Conservation (phyloP, 2,888 invertebrate species). For the Hirtodrosophila alboralis region DNA sequence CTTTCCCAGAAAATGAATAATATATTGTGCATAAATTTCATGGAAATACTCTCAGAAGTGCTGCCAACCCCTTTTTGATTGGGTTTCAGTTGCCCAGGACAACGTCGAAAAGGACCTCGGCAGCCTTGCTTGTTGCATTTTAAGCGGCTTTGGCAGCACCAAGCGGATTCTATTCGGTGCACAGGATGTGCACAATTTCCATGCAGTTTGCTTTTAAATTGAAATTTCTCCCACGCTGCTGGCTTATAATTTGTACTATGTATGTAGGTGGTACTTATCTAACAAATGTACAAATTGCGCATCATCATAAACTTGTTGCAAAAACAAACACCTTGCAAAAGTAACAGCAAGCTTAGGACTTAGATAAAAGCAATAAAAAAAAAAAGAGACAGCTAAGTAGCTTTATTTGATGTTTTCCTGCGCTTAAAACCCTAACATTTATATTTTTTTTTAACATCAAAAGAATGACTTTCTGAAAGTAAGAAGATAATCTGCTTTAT, state of each 20-base stretch:
- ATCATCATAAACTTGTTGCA: neutral
- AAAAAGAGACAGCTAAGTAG: constrained; percentile 12
- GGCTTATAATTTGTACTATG: too few relatives aligned
- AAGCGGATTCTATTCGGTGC: constrained; percentile 28
- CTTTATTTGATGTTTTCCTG: constrained; percentile 11
- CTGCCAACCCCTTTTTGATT: constrained; percentile 7
- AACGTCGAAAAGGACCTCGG: constrained; percentile 24
- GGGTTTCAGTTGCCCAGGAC: constrained; percentile 12
- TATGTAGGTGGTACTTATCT: constrained; percentile 34
- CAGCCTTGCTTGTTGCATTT: constrained; percentile 1
- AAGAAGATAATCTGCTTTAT: too few relatives aligned
- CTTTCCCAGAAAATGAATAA: constrained; percentile 48
- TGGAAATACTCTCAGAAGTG: constrained; percentile 33
- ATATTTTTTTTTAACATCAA: too few relatives aligned
- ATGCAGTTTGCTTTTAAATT: constrained; percentile 53
- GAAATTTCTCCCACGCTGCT: constrained; percentile 26
- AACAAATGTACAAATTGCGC: constrained; percentile 14
- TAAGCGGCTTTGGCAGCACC: constrained; percentile 58
- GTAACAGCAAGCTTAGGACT: neutral
- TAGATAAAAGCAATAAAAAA: neutral
- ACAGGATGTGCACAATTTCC: constrained; percentile 56
- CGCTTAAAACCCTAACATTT: too few relatives aligned
- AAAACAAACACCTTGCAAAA: neutral
- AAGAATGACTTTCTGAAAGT: too few relatives aligned
- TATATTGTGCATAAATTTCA: constrained; percentile 46